These are phyloP conservation scores for Pogonomyrmex barbatus DNA, from an alignment of 1,140 invertebrate species.

Conservation along the genomic window DNA sequence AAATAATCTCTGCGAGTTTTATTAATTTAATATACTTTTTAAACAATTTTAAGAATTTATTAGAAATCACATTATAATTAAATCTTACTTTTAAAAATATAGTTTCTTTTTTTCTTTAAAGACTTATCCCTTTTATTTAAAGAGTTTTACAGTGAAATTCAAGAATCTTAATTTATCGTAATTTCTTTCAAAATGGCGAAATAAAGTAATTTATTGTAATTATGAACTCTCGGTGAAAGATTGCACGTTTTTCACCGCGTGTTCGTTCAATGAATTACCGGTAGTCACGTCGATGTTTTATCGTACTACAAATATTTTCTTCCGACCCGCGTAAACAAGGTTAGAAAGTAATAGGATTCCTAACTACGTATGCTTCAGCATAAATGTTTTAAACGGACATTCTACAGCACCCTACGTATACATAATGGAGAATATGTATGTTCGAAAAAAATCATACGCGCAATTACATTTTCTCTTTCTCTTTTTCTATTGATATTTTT, in stretches of 20 bases:
- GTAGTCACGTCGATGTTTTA: constrained; percentile 40
- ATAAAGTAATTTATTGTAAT: constrained; percentile 33
- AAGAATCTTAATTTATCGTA: not conserved
- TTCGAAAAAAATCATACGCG: not conserved
- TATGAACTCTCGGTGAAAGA: not conserved
- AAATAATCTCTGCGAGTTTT: not conserved
- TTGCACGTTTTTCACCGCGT: not conserved
- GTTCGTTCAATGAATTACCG: constrained; percentile 17
- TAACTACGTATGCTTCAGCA: not conserved
- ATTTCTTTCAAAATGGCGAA: constrained; percentile 14
- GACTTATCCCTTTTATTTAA: not conserved
- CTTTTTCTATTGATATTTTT: no score
- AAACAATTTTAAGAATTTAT: not conserved
- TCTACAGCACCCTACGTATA: not conserved
- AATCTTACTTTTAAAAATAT: not conserved
- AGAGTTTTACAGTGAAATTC: not conserved
- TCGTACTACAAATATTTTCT: constrained; percentile 56
- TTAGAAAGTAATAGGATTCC: constrained; percentile 30
- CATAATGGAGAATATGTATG: not conserved
- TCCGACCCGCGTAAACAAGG: constrained; percentile 36
- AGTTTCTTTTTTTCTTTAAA: constrained; percentile 1
- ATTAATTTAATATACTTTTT: not conserved
- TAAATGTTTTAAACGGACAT: not conserved
- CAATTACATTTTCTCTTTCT: not conserved
- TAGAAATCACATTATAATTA: not conserved